phyloP scores from a whole-genome alignment of 2,888 invertebrate species.

The Caenorhabditis panamensis region DNA sequence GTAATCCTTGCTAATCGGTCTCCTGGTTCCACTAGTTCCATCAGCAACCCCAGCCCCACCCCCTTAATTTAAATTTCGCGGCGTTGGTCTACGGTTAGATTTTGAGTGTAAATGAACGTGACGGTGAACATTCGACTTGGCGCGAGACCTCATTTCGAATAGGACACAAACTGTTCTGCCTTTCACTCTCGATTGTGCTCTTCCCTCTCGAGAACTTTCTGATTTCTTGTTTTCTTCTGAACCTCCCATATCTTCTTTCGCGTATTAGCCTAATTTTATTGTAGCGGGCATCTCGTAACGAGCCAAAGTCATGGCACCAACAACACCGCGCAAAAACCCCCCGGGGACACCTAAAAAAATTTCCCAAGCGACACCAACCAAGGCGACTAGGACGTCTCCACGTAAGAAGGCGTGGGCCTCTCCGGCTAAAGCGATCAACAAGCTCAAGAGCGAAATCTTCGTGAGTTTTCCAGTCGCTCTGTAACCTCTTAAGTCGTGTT shows the following conservation, averaged over 20 bases:
- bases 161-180: background rate
- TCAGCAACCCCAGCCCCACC: too few species aligned
- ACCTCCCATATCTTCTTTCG: background rate
- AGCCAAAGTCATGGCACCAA: constrained; percentile 42
- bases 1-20: too few species aligned
- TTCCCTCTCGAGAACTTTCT: background rate
- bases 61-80: background rate
- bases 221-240: background rate
- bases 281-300: constrained; percentile 28
- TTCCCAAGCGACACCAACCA: constrained; percentile 55
- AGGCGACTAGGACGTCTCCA: constrained; percentile 65
- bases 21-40: too few species aligned
- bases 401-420: constrained; percentile 73
- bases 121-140: constrained; percentile 43
- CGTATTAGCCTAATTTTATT: background rate
- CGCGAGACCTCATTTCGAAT: constrained; percentile 38
- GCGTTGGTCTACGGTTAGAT: background rate
- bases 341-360: constrained; percentile 50
- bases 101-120: constrained; percentile 21
- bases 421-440: constrained; percentile 56
- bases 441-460: constrained; percentile 52
- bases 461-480: constrained; percentile 57
- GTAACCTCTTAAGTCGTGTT: too few species aligned
- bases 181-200: background rate
- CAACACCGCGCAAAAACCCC: constrained; percentile 53